Evolutionary conservation across 2,113 vertebrate genomes (phyloP).

Genomic region (Hymenochirus boettgeri): DNA sequence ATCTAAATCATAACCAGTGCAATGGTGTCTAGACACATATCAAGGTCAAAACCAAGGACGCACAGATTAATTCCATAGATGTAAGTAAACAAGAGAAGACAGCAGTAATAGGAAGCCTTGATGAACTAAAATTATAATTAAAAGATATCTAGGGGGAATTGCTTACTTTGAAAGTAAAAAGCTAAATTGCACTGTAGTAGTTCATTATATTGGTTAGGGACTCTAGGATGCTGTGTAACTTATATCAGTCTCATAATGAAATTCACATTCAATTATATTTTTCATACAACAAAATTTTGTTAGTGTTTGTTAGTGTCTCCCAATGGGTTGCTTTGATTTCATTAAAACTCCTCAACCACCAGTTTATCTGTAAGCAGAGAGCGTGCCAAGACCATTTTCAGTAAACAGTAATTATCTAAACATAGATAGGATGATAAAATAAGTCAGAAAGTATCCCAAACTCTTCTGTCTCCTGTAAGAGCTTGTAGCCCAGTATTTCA

Average conservation of each 20-base stretch:
- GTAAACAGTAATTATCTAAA: conserved; percentile 25
- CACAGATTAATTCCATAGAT: conserved; percentile 1
- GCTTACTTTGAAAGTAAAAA: conserved; percentile 13
- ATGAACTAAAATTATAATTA: conserved; percentile 23
- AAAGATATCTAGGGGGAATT: conserved; percentile 21
- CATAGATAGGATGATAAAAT: background rate
- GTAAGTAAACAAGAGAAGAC: conserved; percentile 14
- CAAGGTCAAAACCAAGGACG: conserved; percentile 29
- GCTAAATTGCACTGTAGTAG: conserved; percentile 1
- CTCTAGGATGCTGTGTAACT: background rate
- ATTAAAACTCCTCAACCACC: background rate
- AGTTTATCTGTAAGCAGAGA: conserved; percentile 9
- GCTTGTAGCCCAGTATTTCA: background rate
- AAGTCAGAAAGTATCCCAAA: background rate
- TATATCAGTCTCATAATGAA: conserved; percentile 13
- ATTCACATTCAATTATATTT: conserved; percentile 9
- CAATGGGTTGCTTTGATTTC: conserved; percentile 8
- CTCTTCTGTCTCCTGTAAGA: background rate
- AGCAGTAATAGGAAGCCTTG: conserved; percentile 7
- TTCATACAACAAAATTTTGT: conserved; percentile 20
- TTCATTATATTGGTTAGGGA: conserved; percentile 13
- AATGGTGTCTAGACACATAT: too few species aligned
- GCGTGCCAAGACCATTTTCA: conserved; percentile 12
- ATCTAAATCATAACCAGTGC: too few species aligned
- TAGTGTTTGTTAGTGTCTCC: conserved; percentile 5